Conservation (phyloP, 2,113 vertebrate genomes). For the Laticauda laticaudata region DNA sequence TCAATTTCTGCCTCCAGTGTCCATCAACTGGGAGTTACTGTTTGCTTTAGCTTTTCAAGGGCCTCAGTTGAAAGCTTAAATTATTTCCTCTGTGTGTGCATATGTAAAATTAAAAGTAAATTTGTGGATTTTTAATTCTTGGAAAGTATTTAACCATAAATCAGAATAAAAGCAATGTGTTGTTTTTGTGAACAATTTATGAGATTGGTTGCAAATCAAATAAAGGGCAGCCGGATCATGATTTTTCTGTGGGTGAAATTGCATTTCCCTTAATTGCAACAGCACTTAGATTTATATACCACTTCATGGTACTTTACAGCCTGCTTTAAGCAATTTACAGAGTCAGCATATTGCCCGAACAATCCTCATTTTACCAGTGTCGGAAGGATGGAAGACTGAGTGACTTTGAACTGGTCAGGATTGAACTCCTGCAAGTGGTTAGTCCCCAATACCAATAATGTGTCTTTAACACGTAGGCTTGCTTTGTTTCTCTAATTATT, state of each 20-base stretch:
- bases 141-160: neutral
- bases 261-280: no score
- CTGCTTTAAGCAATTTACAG: neutral
- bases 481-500: neutral
- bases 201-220: neutral
- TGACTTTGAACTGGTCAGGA: neutral
- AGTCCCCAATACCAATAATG: neutral
- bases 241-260: neutral
- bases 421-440: neutral
- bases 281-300: neutral
- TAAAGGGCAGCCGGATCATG: neutral
- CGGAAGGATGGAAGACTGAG: neutral
- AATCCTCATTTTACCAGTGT: neutral
- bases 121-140: neutral
- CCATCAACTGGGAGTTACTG: neutral
- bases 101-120: neutral
- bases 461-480: neutral
- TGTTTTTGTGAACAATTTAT: neutral
- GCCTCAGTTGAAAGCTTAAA: neutral
- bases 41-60: neutral
- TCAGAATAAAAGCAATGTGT: neutral
- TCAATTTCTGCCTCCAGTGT: neutral
- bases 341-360: neutral
- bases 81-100: neutral
- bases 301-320: neutral